Evolutionary conservation across 2,797 vertebrate species (phyloP), one percentile per base, ranked within the genome.

Genomic region (Kryptolebias ocellatus): DNA sequence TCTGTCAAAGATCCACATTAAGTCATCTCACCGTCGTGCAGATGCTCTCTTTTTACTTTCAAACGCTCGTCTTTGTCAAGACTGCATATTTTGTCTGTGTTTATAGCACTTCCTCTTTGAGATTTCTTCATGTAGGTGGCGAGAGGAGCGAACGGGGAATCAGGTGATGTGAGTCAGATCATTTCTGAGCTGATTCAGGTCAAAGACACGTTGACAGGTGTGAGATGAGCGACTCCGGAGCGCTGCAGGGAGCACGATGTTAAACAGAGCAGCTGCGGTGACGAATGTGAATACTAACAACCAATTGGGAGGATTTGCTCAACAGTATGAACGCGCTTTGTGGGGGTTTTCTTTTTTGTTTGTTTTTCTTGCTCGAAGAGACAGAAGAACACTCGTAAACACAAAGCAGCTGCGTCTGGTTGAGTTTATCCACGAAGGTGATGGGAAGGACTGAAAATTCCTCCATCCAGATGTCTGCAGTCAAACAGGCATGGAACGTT

Each of bases 181-280:
- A 28, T 67, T 57, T 65, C 57, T 64, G 4, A 27, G 57, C 55
- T 46, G 60, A 52, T 67, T 71, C 59, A n/a, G 60, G 70, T 45
- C 50, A 62, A 60, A 49, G 44, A 61, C 47, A 45, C 46, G 57
- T 34, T 77, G 84, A 74, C 69, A 76, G 64, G 70, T 67, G 70
- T 67, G 69, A 66, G 62, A 71, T 50, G 72, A 57, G 37, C 2
- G 60, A 76, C 60, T 74, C 44, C 49, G 51, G 60, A 46, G 45
- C 18, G 63, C 70, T 57, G 62, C 54, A 31, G 59, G 64, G 54
- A 80, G 65, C 60, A 28, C 8, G 3, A 34, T 7, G 50, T 47
- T 67, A 57, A 76, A 76, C 52, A 37, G 60, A 74, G 49, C 27
- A 28, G 68, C 67, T 70, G 70, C 44, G 37, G 46, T 73, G 74